Conservation (phyloP, 2,797 vertebrate genomes). For the Oophaga sylvatica region DNA sequence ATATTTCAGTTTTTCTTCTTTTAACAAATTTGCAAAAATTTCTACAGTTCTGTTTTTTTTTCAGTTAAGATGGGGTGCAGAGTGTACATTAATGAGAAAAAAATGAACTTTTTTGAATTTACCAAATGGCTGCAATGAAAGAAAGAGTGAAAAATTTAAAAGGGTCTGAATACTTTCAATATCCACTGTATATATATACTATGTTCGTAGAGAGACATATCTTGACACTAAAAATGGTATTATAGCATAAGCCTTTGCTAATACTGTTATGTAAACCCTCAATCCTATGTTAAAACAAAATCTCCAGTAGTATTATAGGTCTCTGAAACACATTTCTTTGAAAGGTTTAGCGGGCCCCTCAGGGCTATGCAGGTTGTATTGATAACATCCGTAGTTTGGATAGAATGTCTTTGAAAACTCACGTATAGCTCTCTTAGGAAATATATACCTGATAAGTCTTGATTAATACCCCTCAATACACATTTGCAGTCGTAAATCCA, state of each 20-base stretch:
- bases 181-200: too few relatives aligned
- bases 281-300: not conserved
- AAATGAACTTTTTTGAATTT: too few relatives aligned
- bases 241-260: not conserved
- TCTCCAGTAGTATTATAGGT: not conserved
- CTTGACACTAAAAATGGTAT: not conserved
- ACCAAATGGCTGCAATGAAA: too few relatives aligned
- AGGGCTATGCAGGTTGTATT: conserved; percentile 40
- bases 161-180: too few relatives aligned
- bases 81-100: too few relatives aligned
- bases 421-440: conserved; percentile 45
- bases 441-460: conserved; percentile 49
- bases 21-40: too few relatives aligned
- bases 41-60: too few relatives aligned
- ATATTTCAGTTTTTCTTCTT: too few relatives aligned
- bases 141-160: too few relatives aligned
- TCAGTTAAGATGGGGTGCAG: too few relatives aligned
- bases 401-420: conserved; percentile 58
- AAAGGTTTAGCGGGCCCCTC: conserved; percentile 33
- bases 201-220: not conserved
- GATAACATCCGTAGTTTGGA: conserved; percentile 55
- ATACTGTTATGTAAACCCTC: not conserved
- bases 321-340: conserved; percentile 24
- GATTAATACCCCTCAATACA: conserved; percentile 53
- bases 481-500: conserved; percentile 38